A percentile compares a stretch with the other conserved stretches of the same genome.
phyloP scores from a whole-genome alignment of 2,797 vertebrate species.

The Sebastes hubbsi region DNA sequence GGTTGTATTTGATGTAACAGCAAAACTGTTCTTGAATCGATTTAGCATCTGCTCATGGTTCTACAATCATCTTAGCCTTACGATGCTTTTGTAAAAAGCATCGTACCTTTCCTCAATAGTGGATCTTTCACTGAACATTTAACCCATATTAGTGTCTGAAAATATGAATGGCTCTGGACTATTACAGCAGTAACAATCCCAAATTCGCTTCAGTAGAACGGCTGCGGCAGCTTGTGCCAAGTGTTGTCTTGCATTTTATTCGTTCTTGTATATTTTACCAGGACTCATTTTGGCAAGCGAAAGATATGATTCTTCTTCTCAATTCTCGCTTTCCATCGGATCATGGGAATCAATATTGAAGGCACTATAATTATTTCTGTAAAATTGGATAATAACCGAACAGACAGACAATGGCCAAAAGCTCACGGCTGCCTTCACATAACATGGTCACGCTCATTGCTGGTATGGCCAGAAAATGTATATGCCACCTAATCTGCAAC shows the following conservation, averaged over 20 bases:
- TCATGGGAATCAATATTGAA: slow-evolving; percentile 12
- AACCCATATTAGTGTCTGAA: slow-evolving; percentile 17
- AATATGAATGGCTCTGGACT: not conserved
- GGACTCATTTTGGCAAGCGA: not conserved
- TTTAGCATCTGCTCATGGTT: slow-evolving; percentile 1
- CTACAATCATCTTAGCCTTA: not conserved
- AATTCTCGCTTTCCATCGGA: not conserved
- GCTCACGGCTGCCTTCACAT: not conserved
- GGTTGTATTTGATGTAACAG: not conserved
- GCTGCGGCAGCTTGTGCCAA: not conserved
- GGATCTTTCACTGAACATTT: slow-evolving; percentile 29
- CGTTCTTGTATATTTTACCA: not conserved
- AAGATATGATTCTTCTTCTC: not conserved
- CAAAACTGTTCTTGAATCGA: not conserved
- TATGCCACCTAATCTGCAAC: slow-evolving; percentile 17
- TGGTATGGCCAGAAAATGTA: not conserved
- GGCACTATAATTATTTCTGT: not conserved
- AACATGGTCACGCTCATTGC: not conserved
- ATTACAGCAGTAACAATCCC: slow-evolving; percentile 5
- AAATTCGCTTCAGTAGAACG: slow-evolving; percentile 5
- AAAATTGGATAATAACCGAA: slow-evolving; percentile 17
- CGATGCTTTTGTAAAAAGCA: not conserved
- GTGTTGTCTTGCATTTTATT: not conserved
- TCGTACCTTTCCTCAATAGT: not conserved
- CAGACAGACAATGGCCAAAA: not conserved